Evolutionary conservation across 2,888 invertebrate species (phyloP), one percentile per base, ranked within the genome.

Genomic region (Leptinotarsa peninsularis): DNA sequence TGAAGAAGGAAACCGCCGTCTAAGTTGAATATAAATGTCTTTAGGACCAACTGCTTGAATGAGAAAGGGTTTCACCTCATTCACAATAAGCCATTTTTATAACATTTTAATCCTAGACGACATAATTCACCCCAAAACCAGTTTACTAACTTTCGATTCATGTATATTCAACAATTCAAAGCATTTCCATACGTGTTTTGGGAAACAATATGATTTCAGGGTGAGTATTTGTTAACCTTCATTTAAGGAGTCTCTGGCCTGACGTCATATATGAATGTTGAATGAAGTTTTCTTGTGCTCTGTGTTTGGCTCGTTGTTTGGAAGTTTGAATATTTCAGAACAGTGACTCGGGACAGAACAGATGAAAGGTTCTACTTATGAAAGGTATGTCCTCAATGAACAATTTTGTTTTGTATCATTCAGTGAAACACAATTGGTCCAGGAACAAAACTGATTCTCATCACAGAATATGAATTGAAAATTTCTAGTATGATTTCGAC

Each of bases 201-300:
- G 43, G 43, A 43, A 13, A 43, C 43, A 43, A 43, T 43, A 43
- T 43, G 10, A 13, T 43, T 43, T 43, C 43, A 43, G 10, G 43
- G 43, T 33, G 33, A 56, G n/a, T 21, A 58, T 58, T 58, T 18
- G 58, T 18, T 58, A 58, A 58, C 58, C 21, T 18, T 7, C 58
- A 58, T 58, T 58, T 21, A 23, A 21, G 18, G 13, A 58, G 14
- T 13, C 58, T 21, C 58, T 58, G 18, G 13, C 21, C 4, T 58
- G 58, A 58, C 58, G 58, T 58, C 13, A 21, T 58, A 21, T 58
- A 58, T 58, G 18, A 58, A 58, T 18, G 18, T 21, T 58, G 58
- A 58, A 58, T 58, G 58, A 58, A 14, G 58, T 58, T 21, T 58
- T 58, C 58, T 58, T 58, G 58, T 21, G 4, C 58, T 23, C 1